Conservation (phyloP, 2,113 vertebrate genomes). For the Percina caprodes region DNA sequence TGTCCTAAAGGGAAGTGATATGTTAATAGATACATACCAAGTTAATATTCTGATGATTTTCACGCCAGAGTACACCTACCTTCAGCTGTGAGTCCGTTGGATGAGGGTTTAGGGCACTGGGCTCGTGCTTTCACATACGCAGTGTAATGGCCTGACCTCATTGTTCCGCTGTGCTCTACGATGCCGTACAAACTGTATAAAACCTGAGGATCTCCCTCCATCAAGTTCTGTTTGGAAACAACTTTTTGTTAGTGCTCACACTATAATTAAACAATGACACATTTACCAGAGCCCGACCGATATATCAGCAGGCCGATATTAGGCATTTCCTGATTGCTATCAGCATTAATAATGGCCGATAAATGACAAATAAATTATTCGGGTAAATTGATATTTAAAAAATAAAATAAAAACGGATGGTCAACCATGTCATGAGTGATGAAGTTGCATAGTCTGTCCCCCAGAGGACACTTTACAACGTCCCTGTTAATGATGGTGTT, state of each 20-base stretch:
- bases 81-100: constrained; percentile 77
- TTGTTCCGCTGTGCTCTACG: constrained; percentile 97
- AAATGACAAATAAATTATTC: no score
- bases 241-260: constrained; percentile 12
- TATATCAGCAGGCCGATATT: no score
- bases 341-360: no score
- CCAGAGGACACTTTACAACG: no score
- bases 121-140: constrained; percentile 91
- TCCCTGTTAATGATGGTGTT: no score
- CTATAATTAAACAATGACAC: background rate
- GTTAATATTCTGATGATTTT: background rate
- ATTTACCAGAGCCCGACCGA: background rate
- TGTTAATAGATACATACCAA: background rate
- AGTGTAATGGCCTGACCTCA: constrained; percentile 98
- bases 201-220: constrained; percentile 84
- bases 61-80: constrained; percentile 73
- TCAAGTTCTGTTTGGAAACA: constrained; percentile 83
- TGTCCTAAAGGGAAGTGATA: constrained; percentile 54
- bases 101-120: constrained; percentile 72
- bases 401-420: no score
- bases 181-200: constrained; percentile 94
- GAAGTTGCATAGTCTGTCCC: no score
- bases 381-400: no score
- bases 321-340: no score
- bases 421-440: no score